Percentiles rank a stretch among this genome's conserved stretches.
phyloP scores from a whole-genome alignment of 2,113 vertebrate species.

The rat (Rattus norvegicus) region GRCr8 NC_086032.1:36253501-36254000 shows the following conservation, averaged over 20 bases:
- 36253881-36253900: neutral
- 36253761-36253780: neutral
- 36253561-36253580: neutral
- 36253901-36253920: neutral
- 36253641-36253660: neutral
- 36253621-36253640: neutral
- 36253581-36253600: neutral
- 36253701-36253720: constrained; percentile 13
- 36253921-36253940: neutral
- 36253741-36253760: neutral
- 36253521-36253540: neutral
- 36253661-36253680: neutral
- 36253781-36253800: neutral
- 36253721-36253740: neutral
- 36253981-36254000: neutral
- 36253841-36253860: neutral
- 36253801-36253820: neutral
- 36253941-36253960: neutral
- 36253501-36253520: neutral
- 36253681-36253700: neutral
- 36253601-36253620: neutral
- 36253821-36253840: neutral
- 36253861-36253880: neutral
- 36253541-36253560: neutral
- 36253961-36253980: neutral